phyloP scores from a whole-genome alignment of 2,888 invertebrate species.

The Anagyrus pseudococci region DNA sequence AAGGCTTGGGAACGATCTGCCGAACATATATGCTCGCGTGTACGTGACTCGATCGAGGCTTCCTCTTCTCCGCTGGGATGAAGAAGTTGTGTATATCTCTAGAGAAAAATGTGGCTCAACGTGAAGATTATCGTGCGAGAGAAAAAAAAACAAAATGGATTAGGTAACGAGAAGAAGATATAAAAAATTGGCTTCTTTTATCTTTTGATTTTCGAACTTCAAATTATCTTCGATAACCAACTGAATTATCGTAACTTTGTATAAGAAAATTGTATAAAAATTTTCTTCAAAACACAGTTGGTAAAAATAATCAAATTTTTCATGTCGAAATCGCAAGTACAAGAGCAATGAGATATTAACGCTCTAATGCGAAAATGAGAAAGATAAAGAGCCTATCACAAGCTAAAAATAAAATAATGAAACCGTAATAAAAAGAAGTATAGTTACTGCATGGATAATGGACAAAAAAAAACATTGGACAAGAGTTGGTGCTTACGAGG shows the following conservation, averaged over 20 bases:
- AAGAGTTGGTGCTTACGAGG: no score
- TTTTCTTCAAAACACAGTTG: not conserved
- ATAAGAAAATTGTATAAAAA: no score
- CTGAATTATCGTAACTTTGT: no score
- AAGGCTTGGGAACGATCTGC: conserved; percentile 1
- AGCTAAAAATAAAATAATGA: no score
- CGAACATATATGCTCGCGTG: not conserved
- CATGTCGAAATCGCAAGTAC: not conserved
- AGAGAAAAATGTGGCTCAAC: no score
- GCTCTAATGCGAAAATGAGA: not conserved
- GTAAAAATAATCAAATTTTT: not conserved
- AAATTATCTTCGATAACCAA: no score
- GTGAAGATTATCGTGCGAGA: no score
- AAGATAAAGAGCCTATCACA: not conserved
- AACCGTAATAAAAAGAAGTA: not conserved
- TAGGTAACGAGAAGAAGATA: no score
- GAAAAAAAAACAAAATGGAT: no score
- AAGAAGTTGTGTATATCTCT: no score
- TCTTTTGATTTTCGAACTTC: no score
- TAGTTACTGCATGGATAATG: not conserved
- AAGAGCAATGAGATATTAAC: not conserved
- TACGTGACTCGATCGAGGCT: conserved; percentile 1
- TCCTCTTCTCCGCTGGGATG: not conserved
- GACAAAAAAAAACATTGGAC: not conserved
- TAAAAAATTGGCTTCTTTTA: no score